Base-by-base conservation (phyloP, 2,888 invertebrate genomes). In the Drosophila testacea region DNA sequence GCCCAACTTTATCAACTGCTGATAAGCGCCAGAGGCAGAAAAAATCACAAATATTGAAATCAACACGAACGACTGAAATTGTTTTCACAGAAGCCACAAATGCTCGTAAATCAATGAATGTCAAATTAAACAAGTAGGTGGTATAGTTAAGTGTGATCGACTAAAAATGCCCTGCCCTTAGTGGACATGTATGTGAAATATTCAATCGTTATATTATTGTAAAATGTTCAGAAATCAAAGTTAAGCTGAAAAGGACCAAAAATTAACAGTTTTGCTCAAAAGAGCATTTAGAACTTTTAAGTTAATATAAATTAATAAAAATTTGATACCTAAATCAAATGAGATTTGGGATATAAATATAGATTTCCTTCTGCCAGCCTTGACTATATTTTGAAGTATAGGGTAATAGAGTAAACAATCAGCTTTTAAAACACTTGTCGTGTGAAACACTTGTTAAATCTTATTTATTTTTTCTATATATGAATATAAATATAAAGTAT, bases 31-130 rank as follows among this genome's bases (percentile, higher is more conserved):
- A 54, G 36, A 50, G 61, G 51, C 60, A 30, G 16, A 22, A n/a
- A 41, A 38, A 11, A 42, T 30, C 44, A 42, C 44, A 22, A 30
- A 46, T 57, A 67, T 54, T 73, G 16, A 67, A 72, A 64, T 70
- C 57, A 61, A 61, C 52, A 73, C 62, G 55, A 68, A 62, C 52
- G 60, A 11, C 38, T 63, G 57, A 34, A 69, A 60, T 50, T 47
- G 30, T 60, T 73, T 63, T 52, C n/a, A 38, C 54, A 57, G 46
- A 39, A 61, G 48, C 56, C 52, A 41, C 64, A 78, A 60, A 52
- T 57, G 55, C 60, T 54, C 57, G 44, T 75, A 75, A 75, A 79
- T 75, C 70, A 79, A 66, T 57, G 39, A 38, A 66, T 55, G 50
- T 34, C 38, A 59, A 62, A 65, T 78, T 52, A 56, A 46, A 68